phyloP scores from a whole-genome alignment of 2,113 vertebrate genomes.

The Muntiacus reevesi region DNA sequence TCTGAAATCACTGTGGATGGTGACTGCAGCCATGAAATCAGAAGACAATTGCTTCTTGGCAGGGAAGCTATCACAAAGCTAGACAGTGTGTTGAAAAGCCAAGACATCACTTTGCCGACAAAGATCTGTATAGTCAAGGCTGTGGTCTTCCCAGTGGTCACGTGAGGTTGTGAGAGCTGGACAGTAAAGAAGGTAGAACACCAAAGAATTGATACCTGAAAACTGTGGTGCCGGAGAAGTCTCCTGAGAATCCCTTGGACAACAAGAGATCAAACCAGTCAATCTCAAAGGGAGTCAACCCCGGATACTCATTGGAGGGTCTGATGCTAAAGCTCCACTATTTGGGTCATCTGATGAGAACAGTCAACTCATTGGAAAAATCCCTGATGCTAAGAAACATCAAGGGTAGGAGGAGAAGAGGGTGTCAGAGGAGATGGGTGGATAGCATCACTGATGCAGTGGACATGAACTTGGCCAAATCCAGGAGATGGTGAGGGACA shows the following conservation, averaged over 20 bases:
- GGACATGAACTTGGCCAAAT: background rate
- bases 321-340: background rate
- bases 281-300: background rate
- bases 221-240: fast-evolving
- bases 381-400: background rate
- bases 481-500: background rate
- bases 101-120: background rate
- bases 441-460: background rate
- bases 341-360: background rate
- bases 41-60: background rate
- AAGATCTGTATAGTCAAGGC: background rate
- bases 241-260: background rate
- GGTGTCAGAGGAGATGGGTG: background rate
- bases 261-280: background rate
- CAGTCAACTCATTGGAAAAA: background rate
- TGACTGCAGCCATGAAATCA: background rate
- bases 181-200: background rate
- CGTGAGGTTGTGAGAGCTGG: background rate
- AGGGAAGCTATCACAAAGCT: background rate
- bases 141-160: background rate
- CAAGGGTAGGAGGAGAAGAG: background rate
- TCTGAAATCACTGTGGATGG: background rate
- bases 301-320: background rate
- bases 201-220: background rate
- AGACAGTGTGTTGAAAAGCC: background rate